Base-by-base conservation (phyloP, 2,797 vertebrate genomes). In the Pseudopleuronectes americanus region DNA sequence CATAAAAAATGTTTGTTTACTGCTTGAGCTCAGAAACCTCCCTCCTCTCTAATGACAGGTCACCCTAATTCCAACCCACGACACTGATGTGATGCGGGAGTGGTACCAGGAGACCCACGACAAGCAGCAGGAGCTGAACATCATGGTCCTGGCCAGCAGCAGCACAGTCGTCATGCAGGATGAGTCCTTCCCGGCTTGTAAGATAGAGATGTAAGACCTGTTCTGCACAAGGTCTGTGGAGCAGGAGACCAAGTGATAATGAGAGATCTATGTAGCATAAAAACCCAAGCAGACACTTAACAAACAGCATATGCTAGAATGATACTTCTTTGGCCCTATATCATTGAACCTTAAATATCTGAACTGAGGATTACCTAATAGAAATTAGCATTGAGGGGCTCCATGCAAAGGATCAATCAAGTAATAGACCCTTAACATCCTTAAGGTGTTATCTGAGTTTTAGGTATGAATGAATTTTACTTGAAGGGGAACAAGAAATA, bases 161-260 rank as follows among this genome's bases (percentile, higher is more conserved):
- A 99, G 97, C 94, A 99, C 97, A 1, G 97, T 99, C 41, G 98
- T 99, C 81, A 99, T 99, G 98, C 98, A 99, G 94, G 98, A 99
- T 33, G 98, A 99, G 85, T 99, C 97, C 78, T 99, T 99, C 90
- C 97, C 97, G 0, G 97, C 98, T 75, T 99, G 98, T 93, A 99
- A 99, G 92, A 99, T 99, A 64, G 98, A 99, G 85, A 95, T 99
- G 96, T 99, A 96, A 38, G 93, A 48, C 23, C 61, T 51, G 22
- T 43, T 61, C 19, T 4, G 16, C 1, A 6, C 53, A 23, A 51
- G 4, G 57, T 77, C 65, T 38, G 13, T 47, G 22, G 33, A 53
- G 58, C 22, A 19, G n/a, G 23, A 28, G 45, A 55, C 26, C 47
- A 47, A 23, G 14, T 53, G 33, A 63, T 24, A 70, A 47, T 56